Evolutionary conservation across 2,113 vertebrate genomes (phyloP), one percentile per base, ranked within the genome.

Genomic region (Gopherus flavomarginatus): DNA sequence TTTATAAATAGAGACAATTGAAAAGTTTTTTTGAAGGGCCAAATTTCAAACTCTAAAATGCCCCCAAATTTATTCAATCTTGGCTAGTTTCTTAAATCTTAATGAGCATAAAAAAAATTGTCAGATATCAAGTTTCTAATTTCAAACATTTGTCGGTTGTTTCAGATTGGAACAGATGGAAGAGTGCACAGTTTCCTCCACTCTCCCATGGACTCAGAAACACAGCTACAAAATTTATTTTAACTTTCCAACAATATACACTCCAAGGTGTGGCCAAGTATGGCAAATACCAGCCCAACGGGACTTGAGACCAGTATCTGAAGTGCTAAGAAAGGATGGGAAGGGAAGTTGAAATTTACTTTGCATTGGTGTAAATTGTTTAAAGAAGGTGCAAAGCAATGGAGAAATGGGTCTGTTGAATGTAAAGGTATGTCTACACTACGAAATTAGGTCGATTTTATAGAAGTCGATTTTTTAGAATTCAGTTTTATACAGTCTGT

Each of bases 41-140:
- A 6, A 42, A 2, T 93, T 84, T 82, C 47, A 54, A 54, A 54
- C 53, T 54, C 53, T 54, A 54, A 54, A 54, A 54, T 54, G 53
- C 53, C 53, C 21, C 53, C 53, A 54, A 54, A 54, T 22, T 19
- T 31, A 50, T 50, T 19, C 38, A 31, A 47, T 53, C 89, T 91
- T 84, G 81, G 5, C 47, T 80, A 82, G 29, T 91, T n/a, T 80
- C 42, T 82, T 92, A 81, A 38, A 3, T 79, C 27, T 84, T 83
- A 49, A 79, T 91, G 83, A 94, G 92, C 85, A 94, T 21, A 21
- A 92, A 89, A 72, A 89, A 95, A 97, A 56, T 14, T 31, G 2
- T n/a, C 17, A 47, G 11, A 11, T 69, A 80, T 85, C 57, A 80
- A 12, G 86, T 77, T 27, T 84, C 19, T 50, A 13, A 85, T 82